Evolutionary conservation across 2,888 invertebrate genomes (phyloP), one percentile per base, ranked within the genome.

Genomic region (Eurois occulta): DNA sequence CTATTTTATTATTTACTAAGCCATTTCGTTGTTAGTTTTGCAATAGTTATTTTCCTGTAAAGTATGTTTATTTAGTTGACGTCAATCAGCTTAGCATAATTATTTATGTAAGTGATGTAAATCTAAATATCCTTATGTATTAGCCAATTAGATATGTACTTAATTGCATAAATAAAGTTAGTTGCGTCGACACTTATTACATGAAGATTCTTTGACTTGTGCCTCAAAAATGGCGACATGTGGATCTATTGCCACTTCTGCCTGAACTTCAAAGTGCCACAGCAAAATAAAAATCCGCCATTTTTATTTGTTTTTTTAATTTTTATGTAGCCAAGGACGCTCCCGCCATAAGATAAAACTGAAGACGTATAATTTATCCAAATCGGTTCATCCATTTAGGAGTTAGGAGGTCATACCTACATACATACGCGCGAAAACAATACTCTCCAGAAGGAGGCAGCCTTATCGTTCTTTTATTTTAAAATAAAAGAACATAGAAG

Each of bases 1-100:
- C 24, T 41, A n/a, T 65, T 28, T 48, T 38, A 28, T 24, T 79
- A 67, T 85, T 75, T 65, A 76, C 46, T 35, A 82, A 72, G 55
- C 13, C 21, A 66, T 70, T 72, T 77, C 13, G 55, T 62, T 81
- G 55, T 82, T 85, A 62, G 46, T 35, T 66, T 76, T 43, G 46
- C 24, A 74, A 55, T 55, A 75, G 58, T 58, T 43, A 43, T 70
- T 70, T 86, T 83, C 82, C 70, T 71, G 41, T 41, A 41, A 41
- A 38, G 60, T 73, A 28, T 71, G 55, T 68, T 21, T 83, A 41
- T 46, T 70, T 67, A 32, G 58, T 62, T 81, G 80, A 84, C 78
- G 72, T 72, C 80, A 83, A 43, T 73, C 21, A 66, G 35, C 46
- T 65, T 43, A 58, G 55, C n/a, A 62, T 60, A 48, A 74, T 74